A percentile compares a stretch with the other conserved stretches of the same genome.
phyloP scores from a whole-genome alignment of 2,113 vertebrate species.

The Willisornis vidua region DNA sequence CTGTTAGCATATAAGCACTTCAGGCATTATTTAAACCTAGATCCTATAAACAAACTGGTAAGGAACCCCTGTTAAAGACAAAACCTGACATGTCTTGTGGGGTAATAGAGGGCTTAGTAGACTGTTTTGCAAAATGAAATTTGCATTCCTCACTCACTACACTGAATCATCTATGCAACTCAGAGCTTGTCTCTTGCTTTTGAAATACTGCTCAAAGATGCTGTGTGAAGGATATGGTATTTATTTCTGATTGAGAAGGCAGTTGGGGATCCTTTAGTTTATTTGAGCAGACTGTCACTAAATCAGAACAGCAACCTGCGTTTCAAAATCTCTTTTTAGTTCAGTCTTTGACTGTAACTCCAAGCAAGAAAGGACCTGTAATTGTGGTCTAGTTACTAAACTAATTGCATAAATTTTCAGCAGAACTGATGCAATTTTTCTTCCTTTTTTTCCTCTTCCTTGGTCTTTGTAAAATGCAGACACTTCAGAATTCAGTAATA shows the following conservation, averaged over 20 bases:
- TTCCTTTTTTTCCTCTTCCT: not conserved
- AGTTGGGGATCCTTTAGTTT: not conserved
- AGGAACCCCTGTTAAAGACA: not conserved
- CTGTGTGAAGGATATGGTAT: not conserved
- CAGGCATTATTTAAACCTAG: not conserved
- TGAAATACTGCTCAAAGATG: not conserved
- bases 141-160: constrained; percentile 1
- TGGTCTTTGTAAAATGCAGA: not conserved
- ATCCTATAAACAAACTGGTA: not conserved
- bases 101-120: not conserved
- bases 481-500: not conserved
- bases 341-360: not conserved
- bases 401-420: constrained; percentile 22
- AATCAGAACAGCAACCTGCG: constrained; percentile 29
- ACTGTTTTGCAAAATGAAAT: constrained; percentile 26
- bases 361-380: not conserved
- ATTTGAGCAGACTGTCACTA: not conserved
- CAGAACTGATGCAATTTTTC: constrained; percentile 25
- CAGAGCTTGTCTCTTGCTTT: not conserved
- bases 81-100: not conserved
- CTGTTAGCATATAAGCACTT: not conserved
- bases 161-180: constrained; percentile 40
- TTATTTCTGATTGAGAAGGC: not conserved
- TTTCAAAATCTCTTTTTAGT: constrained; percentile 45
- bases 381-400: constrained; percentile 57